Evolutionary conservation across 2,797 vertebrate species (phyloP), one percentile per base, ranked within the genome.

Genomic region (Nannoperca australis): DNA sequence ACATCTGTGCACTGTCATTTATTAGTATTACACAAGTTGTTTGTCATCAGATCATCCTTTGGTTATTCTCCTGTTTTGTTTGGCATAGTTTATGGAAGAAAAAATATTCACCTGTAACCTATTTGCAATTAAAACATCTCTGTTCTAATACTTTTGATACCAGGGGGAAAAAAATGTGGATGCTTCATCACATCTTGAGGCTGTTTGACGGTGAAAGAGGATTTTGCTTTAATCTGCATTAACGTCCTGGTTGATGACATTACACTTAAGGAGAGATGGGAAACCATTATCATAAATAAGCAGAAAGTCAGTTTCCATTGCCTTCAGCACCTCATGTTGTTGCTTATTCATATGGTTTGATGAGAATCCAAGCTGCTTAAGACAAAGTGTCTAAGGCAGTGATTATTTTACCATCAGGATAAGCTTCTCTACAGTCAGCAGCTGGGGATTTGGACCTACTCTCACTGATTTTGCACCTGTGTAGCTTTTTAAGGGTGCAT

Each of bases 371-470:
- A 5, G 27, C 40, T 34, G 55, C 51, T 70, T 22, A 7, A 62
- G 64, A 70, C 69, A 27, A 73, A 58, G 38, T 34, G 63, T 63
- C n/a, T 54, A 9, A 67, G 44, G 9, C 47, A 2, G 27, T 7
- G 30, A 44, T 76, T 76, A 20, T 74, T 62, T 65, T 62, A 56
- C 69, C 38, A 59, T 82, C 62, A 30, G 27, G 56, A 69, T 74
- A 10, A 56, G 55, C 53, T 24, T 51, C 30, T 68, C 54, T 69
- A 14, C 42, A 59, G 72, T 77, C 70, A 63, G 64, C 76, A 38
- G 36, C 24, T 1, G 2, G 53, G 32, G 49, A 50, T 42, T 51
- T 75, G 56, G 53, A 69, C 44, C 10, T 2, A 9, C 38, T 40
- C 50, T 62, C n/a, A 0, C 61, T 54, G 22, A 68, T 63, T 67